phyloP scores from a whole-genome alignment of 2,888 invertebrate genomes.

The Galerucella calmariensis region DNA sequence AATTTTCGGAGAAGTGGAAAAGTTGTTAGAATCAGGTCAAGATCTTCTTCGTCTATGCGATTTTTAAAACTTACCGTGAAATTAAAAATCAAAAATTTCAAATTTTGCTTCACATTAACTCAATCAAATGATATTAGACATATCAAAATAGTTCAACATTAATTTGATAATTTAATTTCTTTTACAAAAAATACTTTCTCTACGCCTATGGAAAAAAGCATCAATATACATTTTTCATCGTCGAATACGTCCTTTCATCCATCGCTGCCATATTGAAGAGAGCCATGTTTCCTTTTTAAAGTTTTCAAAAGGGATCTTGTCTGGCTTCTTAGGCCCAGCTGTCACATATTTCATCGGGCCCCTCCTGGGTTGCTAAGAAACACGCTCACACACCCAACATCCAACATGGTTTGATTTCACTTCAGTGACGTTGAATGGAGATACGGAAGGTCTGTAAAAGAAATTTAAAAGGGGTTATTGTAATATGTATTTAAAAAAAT shows the following conservation, averaged over 20 bases:
- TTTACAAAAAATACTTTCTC: neutral
- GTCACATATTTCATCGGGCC: slow-evolving; percentile 48
- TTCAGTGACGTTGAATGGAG: slow-evolving; percentile 24
- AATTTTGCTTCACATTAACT: too few species aligned
- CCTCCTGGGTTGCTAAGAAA: slow-evolving; percentile 44
- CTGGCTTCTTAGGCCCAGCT: slow-evolving; percentile 43
- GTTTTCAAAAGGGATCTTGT: slow-evolving; percentile 40
- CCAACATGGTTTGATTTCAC: slow-evolving; percentile 17
- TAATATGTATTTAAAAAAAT: neutral
- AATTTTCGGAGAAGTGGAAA: too few species aligned
- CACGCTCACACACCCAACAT: slow-evolving; percentile 30
- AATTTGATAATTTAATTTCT: neutral
- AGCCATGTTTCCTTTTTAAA: slow-evolving; percentile 42
- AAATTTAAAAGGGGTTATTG: neutral
- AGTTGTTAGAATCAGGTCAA: too few species aligned
- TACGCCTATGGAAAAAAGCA: slow-evolving; percentile 4
- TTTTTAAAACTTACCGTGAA: too few species aligned
- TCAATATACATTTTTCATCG: slow-evolving; percentile 30
- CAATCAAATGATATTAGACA: too few species aligned
- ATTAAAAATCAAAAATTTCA: too few species aligned
- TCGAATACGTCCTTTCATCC: slow-evolving; percentile 23
- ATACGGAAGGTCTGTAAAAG: slow-evolving; percentile 2
- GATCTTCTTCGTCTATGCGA: too few species aligned
- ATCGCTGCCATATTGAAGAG: slow-evolving; percentile 44
- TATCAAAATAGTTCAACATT: too few species aligned